Base-by-base conservation (phyloP, 1,140 invertebrate species). In the Drosophila guanche region DNA sequence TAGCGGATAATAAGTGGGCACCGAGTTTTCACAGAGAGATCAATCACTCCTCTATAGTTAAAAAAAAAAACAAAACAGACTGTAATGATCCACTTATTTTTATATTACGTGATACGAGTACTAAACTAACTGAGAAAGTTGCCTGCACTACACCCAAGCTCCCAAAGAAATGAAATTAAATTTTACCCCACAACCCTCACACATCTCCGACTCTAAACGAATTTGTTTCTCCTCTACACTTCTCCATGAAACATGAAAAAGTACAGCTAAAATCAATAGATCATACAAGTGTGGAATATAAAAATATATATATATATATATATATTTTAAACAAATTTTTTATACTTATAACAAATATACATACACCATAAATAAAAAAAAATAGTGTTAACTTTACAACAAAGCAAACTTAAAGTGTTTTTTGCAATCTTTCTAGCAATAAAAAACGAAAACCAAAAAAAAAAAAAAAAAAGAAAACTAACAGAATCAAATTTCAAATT, bases 281-380 rank as follows among this genome's bases (percentile, higher is more conserved):
- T 79, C 45, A 60, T 79, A 77, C 33, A 10, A 37, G 33, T 83
- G 76, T 65, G 47, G 57, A 73, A 71, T 65, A 72, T 56, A 76
- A 50, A 59, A 71, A 50, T n/a, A n/a, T n/a, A 70, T 48, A 54
- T 51, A 60, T 43, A 65, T 57, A 65, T 65, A 65, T 70, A 71
- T 81, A 83, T 83, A 83, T 85, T 85, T 85, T 86, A 85, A 84
- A 86, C 67, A 83, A 79, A 73, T 80, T 84, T 84, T 84, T 84
- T 86, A 84, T 84, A 84, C 81, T 76, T 85, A 84, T 85, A 76
- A 84, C 74, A 71, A 65, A 85, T 76, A 80, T 86, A 85, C 59
- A 85, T 79, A 84, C 61, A 72, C 65, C 45, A 58, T 59, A 40
- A 72, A n/a, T n/a, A n/a, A 65, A 29, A 40, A 65, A 20, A 43